Evolutionary conservation across 2,797 vertebrate genomes (phyloP), one percentile per base, ranked within the genome.

Genomic region (Triplophysa bombifrons): DNA sequence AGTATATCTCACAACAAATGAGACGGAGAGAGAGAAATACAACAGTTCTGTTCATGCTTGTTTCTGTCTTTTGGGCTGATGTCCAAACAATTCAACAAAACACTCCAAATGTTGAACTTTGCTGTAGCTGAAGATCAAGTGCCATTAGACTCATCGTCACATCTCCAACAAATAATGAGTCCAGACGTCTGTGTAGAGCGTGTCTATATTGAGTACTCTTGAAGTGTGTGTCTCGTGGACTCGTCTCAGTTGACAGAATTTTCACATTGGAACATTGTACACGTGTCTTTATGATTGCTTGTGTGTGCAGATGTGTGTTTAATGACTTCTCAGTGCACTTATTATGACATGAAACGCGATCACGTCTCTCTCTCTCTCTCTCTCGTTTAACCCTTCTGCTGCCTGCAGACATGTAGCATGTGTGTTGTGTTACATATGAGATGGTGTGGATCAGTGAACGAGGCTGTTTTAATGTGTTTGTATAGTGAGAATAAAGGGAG

Each of bases 361-460:
- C 46, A 46, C 16, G 1, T 19, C 16, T 51, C 87, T 86, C 67
- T 71, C 22, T 86, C 67, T 71, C 22, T 22, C 76, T 72, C 46
- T 83, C 58, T 91, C 88, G 41, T 90, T 88, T 88, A 87, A 74
- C 61, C 88, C 11, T 89, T 74, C 77, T 34, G 74, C 91, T 92
- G 91, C 91, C 92, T 93, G 92, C 90, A 91, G 90, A 94, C 88
- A 93, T 93, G 93, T 94, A 94, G 93, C 93, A 94, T 94, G 93
- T 92, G 89, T 92, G 90, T 93, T 89, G 90, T 89, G 22, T 77
- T 68, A 51, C 74, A 38, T 51, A 68, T 80, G 82, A 72, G 44
- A 80, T 60, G 44, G 69, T 78, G 85, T 85, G 41, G 74, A 68
- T 80, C 27, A 58, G 72, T 73, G 78, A 81, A 83, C 67, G 76